Evolutionary conservation across 2,797 vertebrate species (phyloP), one percentile per base, ranked within the genome.

Genomic region (Helicolenus hilgendorfi): DNA sequence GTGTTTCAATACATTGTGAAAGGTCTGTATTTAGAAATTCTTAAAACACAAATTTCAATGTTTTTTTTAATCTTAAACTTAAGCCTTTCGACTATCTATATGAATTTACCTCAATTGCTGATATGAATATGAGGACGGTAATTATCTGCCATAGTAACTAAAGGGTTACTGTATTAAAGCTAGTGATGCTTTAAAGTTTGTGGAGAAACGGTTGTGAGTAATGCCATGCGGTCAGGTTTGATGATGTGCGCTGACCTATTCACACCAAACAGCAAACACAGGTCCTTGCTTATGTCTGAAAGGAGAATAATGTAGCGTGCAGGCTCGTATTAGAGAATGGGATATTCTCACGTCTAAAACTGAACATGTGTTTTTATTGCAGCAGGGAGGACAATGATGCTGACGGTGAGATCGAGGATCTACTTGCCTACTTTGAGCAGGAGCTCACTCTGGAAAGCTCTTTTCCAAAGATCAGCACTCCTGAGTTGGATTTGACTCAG

Each of bases 381-480:
- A 99, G 98, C 88, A 95, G 97, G 74, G 97, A 98, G 84, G 98
- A 98, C 87, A 97, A 77, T 14, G 97, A 98, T 68, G 97, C 94
- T 4, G 96, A 98, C 41, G 93, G 97, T 71, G 98, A 99, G 91
- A 98, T 98, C 72, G 98, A 98, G 68, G 99, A 99, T 93, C 98
- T 99, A 4, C 94, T 99, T 74, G 91, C 97, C 0, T 99, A 98
- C 96, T 99, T 99, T 92, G 98, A 99, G 84, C 98, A 99, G 86
- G 98, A 99, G 89, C 97, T 99, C 89, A 97, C 95, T 11, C 95
- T 99, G 92, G 98, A 98, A 96, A 97, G 98, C 86, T 95, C 96
- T 58, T 95, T 96, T 85, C 97, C 97, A 94, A 99, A 99, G 97
- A 97, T 99, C 87, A 99, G 99, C 95, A 97, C 97, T 92, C 98